phyloP scores from a whole-genome alignment of 2,797 vertebrate genomes.

The Syndactyla subalaris region DNA sequence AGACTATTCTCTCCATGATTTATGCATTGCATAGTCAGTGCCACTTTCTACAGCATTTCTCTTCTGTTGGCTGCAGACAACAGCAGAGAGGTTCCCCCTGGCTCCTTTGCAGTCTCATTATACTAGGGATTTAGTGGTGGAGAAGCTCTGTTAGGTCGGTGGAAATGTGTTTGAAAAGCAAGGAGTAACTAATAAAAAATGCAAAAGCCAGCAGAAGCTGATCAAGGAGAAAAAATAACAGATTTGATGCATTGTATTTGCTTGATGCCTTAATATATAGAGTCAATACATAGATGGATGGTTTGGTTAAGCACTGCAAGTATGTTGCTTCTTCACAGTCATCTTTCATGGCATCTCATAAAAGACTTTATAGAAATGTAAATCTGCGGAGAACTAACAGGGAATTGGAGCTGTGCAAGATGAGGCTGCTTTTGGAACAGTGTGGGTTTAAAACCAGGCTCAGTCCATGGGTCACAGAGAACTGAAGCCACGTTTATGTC shows the following conservation, averaged over 20 bases:
- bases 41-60: background rate
- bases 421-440: background rate
- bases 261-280: background rate
- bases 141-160: background rate
- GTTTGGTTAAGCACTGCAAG: background rate
- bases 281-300: background rate
- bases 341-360: background rate
- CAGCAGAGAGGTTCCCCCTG: background rate
- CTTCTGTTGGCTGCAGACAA: background rate
- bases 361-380: background rate
- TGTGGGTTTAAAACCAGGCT: background rate
- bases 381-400: background rate
- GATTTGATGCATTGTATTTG: background rate
- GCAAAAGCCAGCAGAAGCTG: background rate
- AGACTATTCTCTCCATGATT: slow-evolving; percentile 51
- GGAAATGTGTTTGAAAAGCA: background rate
- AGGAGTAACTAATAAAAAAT: background rate
- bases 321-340: background rate
- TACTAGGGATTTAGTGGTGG: background rate
- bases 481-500: background rate
- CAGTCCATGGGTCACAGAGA: background rate
- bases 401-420: background rate
- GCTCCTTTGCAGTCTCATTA: background rate
- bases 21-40: slow-evolving; percentile 44
- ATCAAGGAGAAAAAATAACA: background rate